A percentile compares a stretch with the other conserved stretches of the same genome.
Evolutionary conservation across 2,888 invertebrate species (phyloP).

Genomic region (Hydriomena furcata): DNA sequence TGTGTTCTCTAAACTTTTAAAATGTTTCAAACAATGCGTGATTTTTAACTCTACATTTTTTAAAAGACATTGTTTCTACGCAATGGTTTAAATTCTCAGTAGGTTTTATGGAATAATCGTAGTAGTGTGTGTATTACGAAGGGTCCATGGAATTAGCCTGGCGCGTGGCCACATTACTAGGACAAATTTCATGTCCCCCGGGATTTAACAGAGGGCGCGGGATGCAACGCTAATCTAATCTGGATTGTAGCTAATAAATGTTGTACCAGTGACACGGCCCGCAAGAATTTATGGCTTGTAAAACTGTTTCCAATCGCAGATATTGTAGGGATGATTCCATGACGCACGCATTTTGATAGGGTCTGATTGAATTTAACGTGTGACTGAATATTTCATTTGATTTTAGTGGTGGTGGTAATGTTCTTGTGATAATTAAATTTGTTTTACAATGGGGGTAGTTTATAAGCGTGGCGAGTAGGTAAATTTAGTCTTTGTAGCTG

Average conservation of each 20-base stretch:
- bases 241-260: constrained; percentile 82
- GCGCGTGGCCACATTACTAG: constrained; percentile 82
- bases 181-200: constrained; percentile 76
- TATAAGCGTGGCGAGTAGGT: constrained; percentile 5
- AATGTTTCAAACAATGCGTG: constrained; percentile 2
- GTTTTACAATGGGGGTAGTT: constrained; percentile 34
- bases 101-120: not conserved
- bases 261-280: constrained; percentile 73
- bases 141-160: constrained; percentile 76
- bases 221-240: constrained; percentile 83
- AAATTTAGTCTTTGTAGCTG: too few species aligned
- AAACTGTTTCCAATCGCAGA: constrained; percentile 82
- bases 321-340: constrained; percentile 60
- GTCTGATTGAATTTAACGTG: constrained; percentile 77
- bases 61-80: not conserved
- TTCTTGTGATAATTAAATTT: constrained; percentile 43
- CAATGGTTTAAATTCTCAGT: constrained; percentile 4
- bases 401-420: constrained; percentile 49
- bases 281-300: constrained; percentile 82
- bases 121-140: constrained; percentile 42
- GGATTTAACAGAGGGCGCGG: constrained; percentile 53
- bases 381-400: constrained; percentile 59
- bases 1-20: not conserved
- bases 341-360: constrained; percentile 61
- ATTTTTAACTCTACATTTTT: not conserved